Percentiles rank a stretch among this genome's conserved stretches.
phyloP scores from a whole-genome alignment of 2,888 invertebrate genomes.

The Stenurella melanura region DNA sequence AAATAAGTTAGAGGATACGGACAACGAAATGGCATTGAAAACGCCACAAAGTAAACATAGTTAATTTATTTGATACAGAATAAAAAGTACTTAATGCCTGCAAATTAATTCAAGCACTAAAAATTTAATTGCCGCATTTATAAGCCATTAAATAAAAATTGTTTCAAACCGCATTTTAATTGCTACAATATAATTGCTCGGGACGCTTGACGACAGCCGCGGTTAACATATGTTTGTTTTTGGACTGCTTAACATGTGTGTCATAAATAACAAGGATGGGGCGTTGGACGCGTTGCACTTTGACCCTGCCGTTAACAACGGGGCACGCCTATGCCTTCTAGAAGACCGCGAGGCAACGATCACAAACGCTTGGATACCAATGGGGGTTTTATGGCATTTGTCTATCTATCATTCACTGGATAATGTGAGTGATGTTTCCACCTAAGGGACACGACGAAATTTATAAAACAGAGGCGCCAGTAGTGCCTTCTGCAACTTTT shows the following conservation, averaged over 20 bases:
- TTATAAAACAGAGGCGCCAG: too few relatives aligned
- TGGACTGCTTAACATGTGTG: slow-evolving; percentile 2
- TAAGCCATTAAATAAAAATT: slow-evolving; percentile 7
- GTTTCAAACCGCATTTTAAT: slow-evolving; percentile 2
- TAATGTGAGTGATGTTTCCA: too few relatives aligned
- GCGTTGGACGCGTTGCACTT: slow-evolving; percentile 16
- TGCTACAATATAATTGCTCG: slow-evolving; percentile 1
- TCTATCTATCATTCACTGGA: too few relatives aligned
- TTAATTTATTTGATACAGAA: background rate
- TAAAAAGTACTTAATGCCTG: background rate
- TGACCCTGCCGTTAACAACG: slow-evolving; percentile 13
- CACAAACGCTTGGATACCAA: background rate
- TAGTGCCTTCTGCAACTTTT: too few relatives aligned
- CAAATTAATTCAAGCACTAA: background rate
- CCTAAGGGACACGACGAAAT: too few relatives aligned
- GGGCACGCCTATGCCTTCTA: slow-evolving; percentile 18
- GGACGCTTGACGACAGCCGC: background rate
- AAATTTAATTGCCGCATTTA: background rate
- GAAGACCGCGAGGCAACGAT: slow-evolving; percentile 8
- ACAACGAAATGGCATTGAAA: background rate
- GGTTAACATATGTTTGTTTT: slow-evolving; percentile 13
- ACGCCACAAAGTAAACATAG: background rate
- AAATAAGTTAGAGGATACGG: background rate
- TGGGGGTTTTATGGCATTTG: too few relatives aligned
- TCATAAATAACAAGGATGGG: slow-evolving; percentile 10